Percentiles rank a stretch among this genome's conserved stretches.
These are phyloP conservation scores for Naja naja DNA, from an alignment of 2,113 vertebrate species.

Conservation along the genomic window DNA sequence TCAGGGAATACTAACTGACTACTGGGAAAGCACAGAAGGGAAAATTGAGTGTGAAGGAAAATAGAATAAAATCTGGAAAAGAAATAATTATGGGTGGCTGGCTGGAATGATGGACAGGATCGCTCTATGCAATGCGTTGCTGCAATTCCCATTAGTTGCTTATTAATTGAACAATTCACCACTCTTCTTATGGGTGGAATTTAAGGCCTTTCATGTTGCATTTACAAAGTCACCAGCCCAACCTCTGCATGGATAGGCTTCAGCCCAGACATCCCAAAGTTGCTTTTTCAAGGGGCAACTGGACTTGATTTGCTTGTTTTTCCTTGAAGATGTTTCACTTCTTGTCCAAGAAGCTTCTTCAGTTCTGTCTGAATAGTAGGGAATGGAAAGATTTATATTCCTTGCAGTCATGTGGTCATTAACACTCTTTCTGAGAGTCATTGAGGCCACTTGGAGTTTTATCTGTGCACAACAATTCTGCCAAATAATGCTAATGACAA, in stretches of 20 bases:
- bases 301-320: too few species aligned
- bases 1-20: neutral
- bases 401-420: too few species aligned
- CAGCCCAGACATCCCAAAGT: neutral
- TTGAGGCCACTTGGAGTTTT: too few species aligned
- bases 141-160: neutral
- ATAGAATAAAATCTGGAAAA: neutral
- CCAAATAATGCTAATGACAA: too few species aligned
- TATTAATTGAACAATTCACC: neutral
- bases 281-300: too few species aligned
- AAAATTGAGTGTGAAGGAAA: neutral
- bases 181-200: neutral
- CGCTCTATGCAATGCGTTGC: neutral
- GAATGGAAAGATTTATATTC: too few species aligned
- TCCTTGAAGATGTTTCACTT: too few species aligned
- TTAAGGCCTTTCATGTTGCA: neutral
- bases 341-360: too few species aligned
- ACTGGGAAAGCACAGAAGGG: neutral
- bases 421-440: too few species aligned
- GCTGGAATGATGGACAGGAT: neutral
- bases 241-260: neutral
- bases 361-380: too few species aligned
- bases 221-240: neutral
- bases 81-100: neutral
- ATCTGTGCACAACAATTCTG: too few species aligned